Conservation (phyloP, 2,113 vertebrate genomes). For the Asarcornis scutulata region DNA sequence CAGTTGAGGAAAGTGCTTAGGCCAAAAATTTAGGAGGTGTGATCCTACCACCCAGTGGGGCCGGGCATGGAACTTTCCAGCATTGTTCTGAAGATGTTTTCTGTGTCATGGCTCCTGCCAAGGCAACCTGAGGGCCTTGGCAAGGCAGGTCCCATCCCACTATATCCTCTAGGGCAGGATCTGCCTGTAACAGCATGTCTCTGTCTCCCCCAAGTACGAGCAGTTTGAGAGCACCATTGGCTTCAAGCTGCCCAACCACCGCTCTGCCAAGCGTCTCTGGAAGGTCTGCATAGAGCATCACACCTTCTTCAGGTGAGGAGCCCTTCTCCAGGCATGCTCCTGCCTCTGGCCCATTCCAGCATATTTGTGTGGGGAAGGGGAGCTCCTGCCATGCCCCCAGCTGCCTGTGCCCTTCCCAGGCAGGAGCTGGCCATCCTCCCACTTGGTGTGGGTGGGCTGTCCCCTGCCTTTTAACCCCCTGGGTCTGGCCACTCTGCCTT, state of each 20-base stretch:
- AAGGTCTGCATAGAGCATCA: constrained; percentile 99
- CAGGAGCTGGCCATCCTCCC: background rate
- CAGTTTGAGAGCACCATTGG: constrained; percentile 99
- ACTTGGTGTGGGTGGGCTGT: background rate
- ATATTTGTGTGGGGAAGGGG: background rate
- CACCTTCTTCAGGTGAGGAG: constrained; percentile 95
- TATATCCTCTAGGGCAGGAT: background rate
- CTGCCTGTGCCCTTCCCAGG: no score
- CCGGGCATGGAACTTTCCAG: background rate
- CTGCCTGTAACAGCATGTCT: background rate
- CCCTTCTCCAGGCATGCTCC: background rate
- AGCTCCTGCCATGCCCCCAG: background rate
- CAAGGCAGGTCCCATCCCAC: background rate
- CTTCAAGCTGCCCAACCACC: constrained; percentile 97
- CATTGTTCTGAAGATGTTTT: background rate
- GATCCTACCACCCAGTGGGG: background rate
- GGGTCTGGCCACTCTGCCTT: background rate
- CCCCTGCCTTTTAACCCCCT: background rate
- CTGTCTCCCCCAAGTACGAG: constrained; percentile 84
- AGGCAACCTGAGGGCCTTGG: background rate
- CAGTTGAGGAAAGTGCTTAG: background rate
- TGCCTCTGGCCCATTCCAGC: background rate
- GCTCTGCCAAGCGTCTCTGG: constrained; percentile 96
- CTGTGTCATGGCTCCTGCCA: background rate
- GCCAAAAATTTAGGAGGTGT: background rate